These are phyloP conservation scores for Cerceris ruficornis DNA, from an alignment of 2,888 invertebrate species.

Conservation along the genomic window DNA sequence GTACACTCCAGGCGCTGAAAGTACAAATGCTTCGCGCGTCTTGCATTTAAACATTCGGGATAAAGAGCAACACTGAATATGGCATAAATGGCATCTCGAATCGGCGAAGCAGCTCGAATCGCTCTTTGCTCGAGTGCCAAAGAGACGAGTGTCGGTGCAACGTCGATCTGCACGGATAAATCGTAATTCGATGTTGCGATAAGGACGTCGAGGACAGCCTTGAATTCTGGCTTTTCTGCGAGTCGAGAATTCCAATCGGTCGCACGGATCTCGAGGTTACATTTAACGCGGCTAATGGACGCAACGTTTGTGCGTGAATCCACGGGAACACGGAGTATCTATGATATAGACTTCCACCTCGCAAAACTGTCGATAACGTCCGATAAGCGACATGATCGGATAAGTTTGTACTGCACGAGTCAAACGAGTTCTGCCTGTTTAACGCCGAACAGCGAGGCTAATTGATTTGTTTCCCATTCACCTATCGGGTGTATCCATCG, in stretches of 20 bases:
- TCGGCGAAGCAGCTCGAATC: constrained; percentile 17
- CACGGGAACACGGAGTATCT: too few species aligned
- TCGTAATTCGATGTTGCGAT: constrained; percentile 34
- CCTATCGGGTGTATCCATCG: too few species aligned
- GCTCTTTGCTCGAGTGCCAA: constrained; percentile 31
- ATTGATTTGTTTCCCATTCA: too few species aligned
- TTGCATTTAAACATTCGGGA: constrained; percentile 10
- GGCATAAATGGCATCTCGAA: constrained; percentile 38
- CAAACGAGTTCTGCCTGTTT: too few species aligned
- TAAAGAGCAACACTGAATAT: constrained; percentile 1
- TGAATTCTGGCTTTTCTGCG: constrained; percentile 8
- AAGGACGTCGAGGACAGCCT: constrained; percentile 17
- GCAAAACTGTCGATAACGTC: too few species aligned
- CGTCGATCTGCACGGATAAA: constrained; percentile 37
- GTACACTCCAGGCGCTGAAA: neutral
- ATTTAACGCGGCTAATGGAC: constrained; percentile 23
- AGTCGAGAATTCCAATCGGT: constrained; percentile 22
- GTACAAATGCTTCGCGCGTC: neutral
- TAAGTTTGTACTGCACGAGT: too few species aligned
- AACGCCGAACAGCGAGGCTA: too few species aligned
- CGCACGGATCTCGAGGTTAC: constrained; percentile 21
- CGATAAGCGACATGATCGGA: too few species aligned
- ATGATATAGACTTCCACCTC: too few species aligned
- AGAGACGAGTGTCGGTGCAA: constrained; percentile 37
- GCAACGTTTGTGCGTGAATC: constrained; percentile 21